Base-by-base conservation (phyloP, 2,113 vertebrate species). In the Felis chaus region DNA sequence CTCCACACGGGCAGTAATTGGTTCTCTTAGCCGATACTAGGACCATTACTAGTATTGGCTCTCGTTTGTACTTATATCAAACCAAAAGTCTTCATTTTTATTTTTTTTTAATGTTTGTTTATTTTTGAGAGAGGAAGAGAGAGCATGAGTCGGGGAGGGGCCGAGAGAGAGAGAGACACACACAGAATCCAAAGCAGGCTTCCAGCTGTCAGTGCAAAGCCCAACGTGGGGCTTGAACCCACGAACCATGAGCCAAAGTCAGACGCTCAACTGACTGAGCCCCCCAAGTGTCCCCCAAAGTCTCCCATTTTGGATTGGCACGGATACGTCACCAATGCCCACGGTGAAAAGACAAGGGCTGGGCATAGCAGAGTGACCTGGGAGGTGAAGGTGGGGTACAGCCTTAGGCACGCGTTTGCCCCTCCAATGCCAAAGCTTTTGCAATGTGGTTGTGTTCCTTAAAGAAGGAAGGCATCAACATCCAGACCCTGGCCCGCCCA, bases 281-380 rank as follows among this genome's bases (percentile, higher is more conserved):
- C 27, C 0, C 74, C 39, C 27, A 31, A 41, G 27, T 1, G 0
- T 6, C 27, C 7, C 76, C 18, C 8, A 33, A 5, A 31, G 25
- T 29, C 82, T 27, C 65, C 65, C 27, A 0, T 68, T 57, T 66
- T 53, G 55, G 68, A 39, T 18, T 31, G n/a, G 21, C 50, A 63
- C 31, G 65, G 29, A 68, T 21, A 5, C 11, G 2, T 41, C 65
- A 81, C n/a, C 71, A 50, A 33, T 41, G 4, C 9, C 0, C 18
- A 36, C 1, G 25, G 69, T 15, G 25, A 18, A 63, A 23, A 79
- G 50, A 25, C 23, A 4, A 23, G 12, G 6, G 78, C 61, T 5
- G 13, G 25, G 31, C 87, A 41, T 21, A 6, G 27, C 36, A 1
- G 31, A 1, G 31, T 8, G 39, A 50, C 23, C 16, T 53, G 63